Percentiles rank a stretch among this genome's conserved stretches.
Conservation (phyloP, 1,140 invertebrate genomes). For the Planococcus citri region DNA sequence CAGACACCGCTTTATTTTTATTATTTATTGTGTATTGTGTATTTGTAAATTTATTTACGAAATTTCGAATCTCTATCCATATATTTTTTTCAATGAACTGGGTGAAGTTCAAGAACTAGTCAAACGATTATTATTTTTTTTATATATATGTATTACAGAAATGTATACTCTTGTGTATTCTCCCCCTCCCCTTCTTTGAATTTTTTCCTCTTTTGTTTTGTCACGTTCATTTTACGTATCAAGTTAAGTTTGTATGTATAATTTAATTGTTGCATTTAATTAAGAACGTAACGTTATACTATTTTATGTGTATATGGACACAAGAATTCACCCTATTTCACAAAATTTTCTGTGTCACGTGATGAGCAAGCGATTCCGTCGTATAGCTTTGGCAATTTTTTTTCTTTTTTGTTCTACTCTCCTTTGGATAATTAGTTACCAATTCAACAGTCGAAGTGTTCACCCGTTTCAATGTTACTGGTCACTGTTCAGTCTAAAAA, state of each 20-base stretch:
- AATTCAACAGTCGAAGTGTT: background rate
- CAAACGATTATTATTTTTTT: background rate
- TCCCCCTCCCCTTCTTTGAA: too few relatives aligned
- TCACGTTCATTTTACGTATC: background rate
- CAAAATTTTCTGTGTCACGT: background rate
- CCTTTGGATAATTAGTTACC: background rate
- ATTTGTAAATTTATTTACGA: background rate
- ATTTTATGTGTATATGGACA: background rate
- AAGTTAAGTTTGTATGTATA: conserved; percentile 1
- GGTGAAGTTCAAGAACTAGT: background rate
- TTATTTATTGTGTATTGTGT: background rate
- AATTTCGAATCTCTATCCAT: background rate
- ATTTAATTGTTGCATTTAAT: background rate
- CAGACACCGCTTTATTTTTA: background rate
- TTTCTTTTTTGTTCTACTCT: background rate
- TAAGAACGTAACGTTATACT: too few relatives aligned
- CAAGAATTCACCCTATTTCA: background rate
- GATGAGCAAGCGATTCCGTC: background rate
- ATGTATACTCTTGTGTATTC: background rate
- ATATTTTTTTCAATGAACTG: background rate
- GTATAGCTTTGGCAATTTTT: background rate
- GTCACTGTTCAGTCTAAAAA: background rate
- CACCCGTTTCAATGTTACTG: background rate
- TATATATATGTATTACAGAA: background rate
- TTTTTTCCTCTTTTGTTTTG: background rate